Percentiles rank a stretch among this genome's conserved stretches.
These are phyloP conservation scores for Drosophila buzzatii DNA, from an alignment of 2,888 invertebrate genomes.

Conservation along the genomic window DNA sequence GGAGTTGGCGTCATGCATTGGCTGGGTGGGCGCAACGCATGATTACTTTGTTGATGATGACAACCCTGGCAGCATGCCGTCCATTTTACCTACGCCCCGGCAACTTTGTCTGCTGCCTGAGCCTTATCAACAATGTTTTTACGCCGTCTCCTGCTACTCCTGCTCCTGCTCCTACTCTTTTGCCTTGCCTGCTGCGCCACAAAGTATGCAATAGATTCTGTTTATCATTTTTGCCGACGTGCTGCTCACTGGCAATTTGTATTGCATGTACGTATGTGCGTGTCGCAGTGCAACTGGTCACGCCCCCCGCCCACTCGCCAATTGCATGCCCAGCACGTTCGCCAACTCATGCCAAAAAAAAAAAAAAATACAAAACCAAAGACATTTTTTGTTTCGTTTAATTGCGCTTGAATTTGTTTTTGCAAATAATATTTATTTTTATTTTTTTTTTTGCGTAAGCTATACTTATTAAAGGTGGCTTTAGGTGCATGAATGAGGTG, in stretches of 20 bases:
- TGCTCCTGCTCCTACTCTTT: background rate
- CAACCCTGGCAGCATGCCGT: conserved; percentile 62
- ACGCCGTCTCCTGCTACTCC: background rate
- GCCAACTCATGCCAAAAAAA: background rate
- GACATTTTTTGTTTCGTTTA: conserved; percentile 32
- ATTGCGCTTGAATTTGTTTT: conserved; percentile 25
- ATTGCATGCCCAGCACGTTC: conserved; percentile 35
- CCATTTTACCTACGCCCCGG: conserved; percentile 31
- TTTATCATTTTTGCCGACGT: conserved; percentile 75
- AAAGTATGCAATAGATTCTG: conserved; percentile 77
- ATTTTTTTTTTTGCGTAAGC: conserved; percentile 9
- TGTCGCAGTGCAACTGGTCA: conserved; percentile 34
- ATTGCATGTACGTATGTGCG: conserved; percentile 48
- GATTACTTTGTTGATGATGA: conserved; percentile 80
- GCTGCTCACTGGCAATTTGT: conserved; percentile 72
- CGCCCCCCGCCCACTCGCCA: conserved; percentile 17
- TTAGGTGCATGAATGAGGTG: background rate
- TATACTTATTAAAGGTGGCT: background rate
- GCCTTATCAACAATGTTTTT: conserved; percentile 54
- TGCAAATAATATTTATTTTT: conserved; percentile 7
- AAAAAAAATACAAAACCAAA: background rate
- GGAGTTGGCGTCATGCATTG: background rate
- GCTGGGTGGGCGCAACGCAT: conserved; percentile 45
- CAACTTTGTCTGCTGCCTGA: conserved; percentile 48
- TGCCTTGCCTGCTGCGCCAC: conserved; percentile 51